A percentile compares a stretch with the other conserved stretches of the same genome.
These are phyloP conservation scores for Prionailurus bengalensis DNA, from an alignment of 2,113 vertebrate genomes.

Conservation along the genomic window DNA sequence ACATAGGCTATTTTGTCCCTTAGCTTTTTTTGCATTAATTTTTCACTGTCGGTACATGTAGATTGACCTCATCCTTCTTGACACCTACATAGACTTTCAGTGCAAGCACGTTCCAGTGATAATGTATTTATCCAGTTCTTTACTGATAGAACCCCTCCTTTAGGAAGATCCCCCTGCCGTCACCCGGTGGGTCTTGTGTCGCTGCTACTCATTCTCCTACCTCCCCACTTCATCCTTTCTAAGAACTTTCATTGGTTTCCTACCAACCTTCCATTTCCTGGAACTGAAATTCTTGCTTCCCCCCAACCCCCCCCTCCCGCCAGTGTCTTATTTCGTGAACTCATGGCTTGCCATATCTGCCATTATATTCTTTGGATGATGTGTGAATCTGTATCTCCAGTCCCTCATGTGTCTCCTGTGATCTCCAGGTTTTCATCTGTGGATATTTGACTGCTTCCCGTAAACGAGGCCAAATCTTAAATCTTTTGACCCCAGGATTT, in stretches of 20 bases:
- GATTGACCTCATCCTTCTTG: slow-evolving; percentile 15
- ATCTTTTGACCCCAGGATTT: background rate
- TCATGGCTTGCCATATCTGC: background rate
- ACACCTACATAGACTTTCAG: background rate
- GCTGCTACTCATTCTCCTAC: background rate
- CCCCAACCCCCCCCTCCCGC: background rate
- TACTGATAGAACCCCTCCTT: background rate
- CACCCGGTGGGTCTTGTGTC: background rate
- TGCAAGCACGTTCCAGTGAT: background rate
- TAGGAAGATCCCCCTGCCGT: background rate
- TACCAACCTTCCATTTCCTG: background rate
- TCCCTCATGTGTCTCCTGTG: background rate
- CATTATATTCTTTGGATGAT: background rate
- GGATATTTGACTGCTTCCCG: background rate
- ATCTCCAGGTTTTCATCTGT: slow-evolving; percentile 15
- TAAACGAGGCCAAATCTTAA: slow-evolving; percentile 16
- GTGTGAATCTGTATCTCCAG: background rate
- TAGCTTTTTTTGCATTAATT: background rate
- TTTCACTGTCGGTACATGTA: background rate
- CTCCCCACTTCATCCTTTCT: background rate
- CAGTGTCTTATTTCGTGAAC: background rate
- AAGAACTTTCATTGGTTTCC: slow-evolving; percentile 36
- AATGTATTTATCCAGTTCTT: background rate
- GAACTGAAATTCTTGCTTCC: slow-evolving; percentile 1
- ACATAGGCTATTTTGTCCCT: background rate